Percentiles rank a stretch among this genome's conserved stretches.
Evolutionary conservation across 1,140 invertebrate species (phyloP).

Genomic region (Drosophila miranda): DNA sequence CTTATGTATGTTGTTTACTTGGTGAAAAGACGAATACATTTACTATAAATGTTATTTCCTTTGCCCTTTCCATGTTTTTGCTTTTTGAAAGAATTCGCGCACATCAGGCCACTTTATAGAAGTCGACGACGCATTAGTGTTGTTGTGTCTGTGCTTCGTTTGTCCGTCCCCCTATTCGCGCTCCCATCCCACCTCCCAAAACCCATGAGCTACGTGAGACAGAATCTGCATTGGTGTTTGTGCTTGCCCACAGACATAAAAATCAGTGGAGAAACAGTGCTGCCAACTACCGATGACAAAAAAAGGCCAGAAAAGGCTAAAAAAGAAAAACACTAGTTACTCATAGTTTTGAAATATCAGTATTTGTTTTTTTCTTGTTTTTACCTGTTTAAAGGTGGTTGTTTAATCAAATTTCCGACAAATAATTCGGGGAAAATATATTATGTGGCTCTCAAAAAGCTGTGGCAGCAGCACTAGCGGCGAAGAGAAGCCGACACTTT

Average conservation of each 20-base stretch:
- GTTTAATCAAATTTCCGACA: too few relatives aligned
- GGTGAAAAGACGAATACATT: conserved; percentile 39
- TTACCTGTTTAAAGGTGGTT: too few relatives aligned
- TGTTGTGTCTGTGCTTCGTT: conserved; percentile 17
- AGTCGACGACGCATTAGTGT: conserved; percentile 8
- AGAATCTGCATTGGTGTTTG: conserved; percentile 22
- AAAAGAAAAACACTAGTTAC: too few relatives aligned
- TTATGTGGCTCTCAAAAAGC: too few relatives aligned
- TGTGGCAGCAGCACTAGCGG: too few relatives aligned
- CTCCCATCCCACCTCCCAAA: conserved; percentile 33
- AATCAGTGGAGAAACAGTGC: conserved; percentile 16
- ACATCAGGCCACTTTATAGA: conserved; percentile 64
- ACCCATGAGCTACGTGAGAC: conserved; percentile 64
- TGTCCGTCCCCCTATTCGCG: conserved; percentile 31
- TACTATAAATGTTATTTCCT: conserved; percentile 48
- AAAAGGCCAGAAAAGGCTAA: too few relatives aligned
- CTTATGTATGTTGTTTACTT: conserved; percentile 40
- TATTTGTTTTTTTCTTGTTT: too few relatives aligned
- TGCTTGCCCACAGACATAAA: conserved; percentile 16
- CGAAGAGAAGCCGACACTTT: too few relatives aligned
- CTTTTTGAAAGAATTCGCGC: conserved; percentile 62
- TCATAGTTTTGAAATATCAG: too few relatives aligned
- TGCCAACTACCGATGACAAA: neutral
- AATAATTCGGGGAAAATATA: too few relatives aligned
- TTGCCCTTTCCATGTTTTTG: conserved; percentile 66